Evolutionary conservation across 2,113 vertebrate species (phyloP), one percentile per base, ranked within the genome.

Genomic region (Oncorhynchus masou): DNA sequence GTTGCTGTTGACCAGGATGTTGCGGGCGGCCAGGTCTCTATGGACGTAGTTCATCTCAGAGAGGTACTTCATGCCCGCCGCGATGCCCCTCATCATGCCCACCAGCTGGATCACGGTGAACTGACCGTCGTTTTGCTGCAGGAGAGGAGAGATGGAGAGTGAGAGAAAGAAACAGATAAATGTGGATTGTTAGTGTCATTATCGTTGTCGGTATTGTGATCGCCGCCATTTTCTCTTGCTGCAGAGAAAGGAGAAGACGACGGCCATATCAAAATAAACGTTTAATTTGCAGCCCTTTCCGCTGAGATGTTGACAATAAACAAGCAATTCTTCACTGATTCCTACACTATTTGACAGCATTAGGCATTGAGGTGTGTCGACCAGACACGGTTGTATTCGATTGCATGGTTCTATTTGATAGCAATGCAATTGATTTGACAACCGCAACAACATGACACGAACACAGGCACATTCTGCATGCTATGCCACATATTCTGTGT

Each of bases 81-180:
- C 95, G 2, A 99, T 99, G 25, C 98, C 98, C 51, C 98, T 90
- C 87, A 99, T 94, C 98, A 99, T 98, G 11, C 98, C 98, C 87
- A 99, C 97, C 88, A 99, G 87, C 91, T 99, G 98, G 93, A 99
- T 99, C 71, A 98, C 97, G 0, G 97, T 99, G 91, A 99, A 99
- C 92, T 99, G 98, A 20, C 97, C 98, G 0, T 99, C 98, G 0
- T 99, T 99, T 96, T 99, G 97, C 98, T 99, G 87, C 79, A 76
- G 75, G 70, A 80, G n/a, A 67, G 59, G 12, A 54, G 51, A 54
- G 51, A 54, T 15, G 16, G 3, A 54, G 51, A 54, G 51, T 1
- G 45, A 64, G 13, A 67, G 19, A 27, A 5, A 49, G 19, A 11
- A 68, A 45, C 27, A n/a, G 49, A 25, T 22, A 19, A 13, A 13